Evolutionary conservation across 2,888 invertebrate species (phyloP).

Genomic region (Iselma pallidipennis): DNA sequence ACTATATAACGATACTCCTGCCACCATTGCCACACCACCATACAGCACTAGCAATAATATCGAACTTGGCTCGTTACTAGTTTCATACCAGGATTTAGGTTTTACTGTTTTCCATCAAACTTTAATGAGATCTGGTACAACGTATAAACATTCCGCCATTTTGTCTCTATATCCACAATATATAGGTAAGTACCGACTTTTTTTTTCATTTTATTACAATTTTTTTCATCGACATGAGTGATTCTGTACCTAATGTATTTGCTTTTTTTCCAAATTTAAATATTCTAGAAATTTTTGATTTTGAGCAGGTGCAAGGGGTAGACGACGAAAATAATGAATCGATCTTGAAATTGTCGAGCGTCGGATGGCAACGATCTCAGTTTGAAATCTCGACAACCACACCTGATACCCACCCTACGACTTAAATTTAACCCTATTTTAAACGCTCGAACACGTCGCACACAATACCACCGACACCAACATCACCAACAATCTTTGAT

Average conservation of each 20-base stretch:
- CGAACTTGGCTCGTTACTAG: conserved; percentile 45
- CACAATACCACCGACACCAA: too few species aligned
- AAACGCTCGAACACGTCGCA: background rate
- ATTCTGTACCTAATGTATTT: too few species aligned
- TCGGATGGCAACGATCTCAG: conserved; percentile 8
- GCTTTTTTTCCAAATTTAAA: too few species aligned
- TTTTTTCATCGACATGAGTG: too few species aligned
- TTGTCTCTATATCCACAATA: background rate
- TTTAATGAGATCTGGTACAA: conserved; percentile 25
- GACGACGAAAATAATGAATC: background rate
- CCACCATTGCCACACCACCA: background rate
- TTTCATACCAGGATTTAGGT: conserved; percentile 44
- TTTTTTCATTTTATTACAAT: too few species aligned
- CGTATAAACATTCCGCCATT: background rate
- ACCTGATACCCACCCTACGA: background rate
- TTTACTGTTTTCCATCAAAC: conserved; percentile 38
- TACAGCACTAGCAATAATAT: conserved; percentile 17
- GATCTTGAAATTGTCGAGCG: conserved; percentile 4
- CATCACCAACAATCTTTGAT: background rate
- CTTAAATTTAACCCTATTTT: background rate
- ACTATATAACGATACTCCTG: too few species aligned
- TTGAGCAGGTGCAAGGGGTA: background rate
- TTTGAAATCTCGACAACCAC: background rate
- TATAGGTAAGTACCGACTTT: too few species aligned
- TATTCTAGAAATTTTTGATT: background rate